Conservation (phyloP, 2,113 vertebrate genomes). For the Panthera uncia region DNA sequence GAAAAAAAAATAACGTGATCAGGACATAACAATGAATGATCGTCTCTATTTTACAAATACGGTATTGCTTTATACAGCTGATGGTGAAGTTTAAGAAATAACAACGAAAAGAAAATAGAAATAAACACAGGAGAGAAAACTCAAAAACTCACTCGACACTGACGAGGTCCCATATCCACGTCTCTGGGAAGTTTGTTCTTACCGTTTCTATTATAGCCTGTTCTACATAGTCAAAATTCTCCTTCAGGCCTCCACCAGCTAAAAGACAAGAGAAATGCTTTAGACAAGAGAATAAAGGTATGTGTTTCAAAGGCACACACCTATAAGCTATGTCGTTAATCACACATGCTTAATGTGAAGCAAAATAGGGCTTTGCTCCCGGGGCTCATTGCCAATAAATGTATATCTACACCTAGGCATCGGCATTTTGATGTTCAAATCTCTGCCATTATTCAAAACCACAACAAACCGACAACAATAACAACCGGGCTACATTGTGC, state of each 20-base stretch:
- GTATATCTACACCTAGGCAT: background rate
- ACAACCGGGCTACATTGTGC: background rate
- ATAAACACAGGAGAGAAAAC: background rate
- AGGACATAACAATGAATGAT: background rate
- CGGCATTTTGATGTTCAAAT: background rate
- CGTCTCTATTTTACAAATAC: background rate
- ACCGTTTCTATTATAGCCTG: conserved; percentile 57
- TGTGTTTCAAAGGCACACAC: background rate
- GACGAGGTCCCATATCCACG: conserved; percentile 91
- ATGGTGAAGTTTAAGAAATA: background rate
- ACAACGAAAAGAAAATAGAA: conserved; percentile 24
- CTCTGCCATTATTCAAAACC: background rate
- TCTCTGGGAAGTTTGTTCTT: conserved; percentile 91
- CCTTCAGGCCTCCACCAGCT: background rate
- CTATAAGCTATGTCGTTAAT: background rate
- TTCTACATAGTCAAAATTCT: background rate
- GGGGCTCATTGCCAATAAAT: background rate
- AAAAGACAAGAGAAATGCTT: background rate
- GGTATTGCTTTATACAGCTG: background rate
- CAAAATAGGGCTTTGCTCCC: background rate
- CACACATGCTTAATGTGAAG: background rate
- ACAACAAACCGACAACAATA: background rate
- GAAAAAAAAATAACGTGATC: background rate
- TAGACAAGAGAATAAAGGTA: background rate
- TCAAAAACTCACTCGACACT: conserved; percentile 83